These are phyloP conservation scores for Rhincodon typus DNA, from an alignment of 2,797 vertebrate species.

Conservation along the genomic window DNA sequence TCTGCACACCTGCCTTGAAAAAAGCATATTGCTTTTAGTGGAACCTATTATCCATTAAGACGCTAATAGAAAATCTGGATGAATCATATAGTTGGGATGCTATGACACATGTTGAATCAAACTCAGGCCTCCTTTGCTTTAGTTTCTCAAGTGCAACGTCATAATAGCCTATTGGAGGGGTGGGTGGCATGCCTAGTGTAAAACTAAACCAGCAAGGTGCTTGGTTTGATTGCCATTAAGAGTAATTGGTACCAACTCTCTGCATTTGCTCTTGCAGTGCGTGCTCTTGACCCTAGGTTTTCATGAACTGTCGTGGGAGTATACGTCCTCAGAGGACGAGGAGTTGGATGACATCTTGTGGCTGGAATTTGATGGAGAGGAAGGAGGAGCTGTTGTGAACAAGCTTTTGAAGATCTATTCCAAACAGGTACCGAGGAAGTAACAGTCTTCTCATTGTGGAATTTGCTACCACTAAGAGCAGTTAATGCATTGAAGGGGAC, in stretches of 20 bases:
- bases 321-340: constrained; percentile 76
- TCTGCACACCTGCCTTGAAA: neutral
- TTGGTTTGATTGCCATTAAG: neutral
- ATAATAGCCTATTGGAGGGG: neutral
- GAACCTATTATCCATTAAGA: neutral
- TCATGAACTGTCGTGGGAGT: constrained; percentile 85
- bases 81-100: neutral
- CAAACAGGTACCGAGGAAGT: constrained; percentile 65
- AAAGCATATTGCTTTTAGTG: neutral
- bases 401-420: constrained; percentile 87
- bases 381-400: constrained; percentile 75
- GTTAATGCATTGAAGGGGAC: neutral
- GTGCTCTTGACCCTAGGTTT: constrained; percentile 78
- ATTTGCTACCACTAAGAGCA: neutral
- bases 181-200: neutral
- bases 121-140: neutral
- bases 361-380: constrained; percentile 88
- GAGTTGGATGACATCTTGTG: constrained; percentile 74
- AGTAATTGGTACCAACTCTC: neutral
- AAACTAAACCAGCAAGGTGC: neutral
- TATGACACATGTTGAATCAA: neutral
- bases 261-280: constrained; percentile 55
- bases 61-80: neutral
- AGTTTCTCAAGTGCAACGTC: neutral
- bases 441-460: neutral